Conservation (phyloP, 2,113 vertebrate genomes). For the Noturus placidus region DNA sequence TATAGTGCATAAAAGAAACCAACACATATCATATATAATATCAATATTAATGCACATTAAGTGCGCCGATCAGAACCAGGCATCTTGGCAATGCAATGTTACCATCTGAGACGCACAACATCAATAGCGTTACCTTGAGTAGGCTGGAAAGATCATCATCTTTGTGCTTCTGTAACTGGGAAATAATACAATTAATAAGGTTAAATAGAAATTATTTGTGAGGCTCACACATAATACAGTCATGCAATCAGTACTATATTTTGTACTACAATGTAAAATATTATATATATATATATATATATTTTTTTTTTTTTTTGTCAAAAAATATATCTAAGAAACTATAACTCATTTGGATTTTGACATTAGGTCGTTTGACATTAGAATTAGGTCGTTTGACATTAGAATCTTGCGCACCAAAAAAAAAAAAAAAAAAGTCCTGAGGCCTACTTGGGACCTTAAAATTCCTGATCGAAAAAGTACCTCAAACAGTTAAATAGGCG, state of each 20-base stretch:
- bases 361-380: too few species aligned
- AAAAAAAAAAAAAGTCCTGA: neutral
- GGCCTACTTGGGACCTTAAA: neutral
- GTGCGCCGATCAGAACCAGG: neutral
- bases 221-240: neutral
- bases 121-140: constrained; percentile 80
- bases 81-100: neutral
- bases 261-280: neutral
- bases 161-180: constrained; percentile 93
- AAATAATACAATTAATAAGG: neutral
- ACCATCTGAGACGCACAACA: neutral
- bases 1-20: neutral
- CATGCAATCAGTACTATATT: neutral
- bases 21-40: neutral
- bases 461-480: neutral
- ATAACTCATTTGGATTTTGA: neutral
- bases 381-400: too few species aligned
- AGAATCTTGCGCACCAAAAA: neutral
- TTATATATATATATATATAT: neutral
- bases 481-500: constrained; percentile 6
- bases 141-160: constrained; percentile 97
- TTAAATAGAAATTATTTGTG: too few species aligned
- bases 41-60: neutral
- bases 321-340: neutral
- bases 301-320: neutral